These are phyloP conservation scores for Syngnathus rostellatus DNA, from an alignment of 2,797 vertebrate species.

Conservation along the genomic window DNA sequence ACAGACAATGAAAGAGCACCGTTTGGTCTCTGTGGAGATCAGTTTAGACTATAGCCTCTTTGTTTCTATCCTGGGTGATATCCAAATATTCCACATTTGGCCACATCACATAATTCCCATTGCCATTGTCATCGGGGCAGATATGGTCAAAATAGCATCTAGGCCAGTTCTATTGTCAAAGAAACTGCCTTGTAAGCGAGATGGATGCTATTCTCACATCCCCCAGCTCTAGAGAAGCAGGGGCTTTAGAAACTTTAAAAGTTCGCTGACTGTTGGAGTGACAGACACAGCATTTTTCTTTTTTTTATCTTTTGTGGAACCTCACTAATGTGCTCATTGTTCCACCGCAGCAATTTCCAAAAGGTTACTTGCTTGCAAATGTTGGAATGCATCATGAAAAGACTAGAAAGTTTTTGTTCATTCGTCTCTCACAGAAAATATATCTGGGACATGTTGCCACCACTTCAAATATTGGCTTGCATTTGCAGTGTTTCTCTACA, in stretches of 20 bases:
- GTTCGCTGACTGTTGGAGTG: conserved; percentile 24
- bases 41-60: conserved; percentile 51
- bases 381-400: conserved; percentile 8
- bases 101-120: conserved; percentile 52
- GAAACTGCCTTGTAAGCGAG: conserved; percentile 56
- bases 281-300: conserved; percentile 11
- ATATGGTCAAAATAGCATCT: conserved; percentile 56
- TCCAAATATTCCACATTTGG: conserved; percentile 54
- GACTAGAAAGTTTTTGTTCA: conserved; percentile 25
- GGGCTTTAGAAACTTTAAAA: conserved; percentile 35
- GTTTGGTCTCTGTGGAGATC: conserved; percentile 44
- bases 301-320: neutral
- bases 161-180: conserved; percentile 51
- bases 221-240: conserved; percentile 43
- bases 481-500: conserved; percentile 43
- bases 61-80: conserved; percentile 53
- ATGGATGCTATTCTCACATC: conserved; percentile 42
- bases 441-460: conserved; percentile 54
- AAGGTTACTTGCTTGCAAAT: conserved; percentile 22
- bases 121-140: conserved; percentile 51
- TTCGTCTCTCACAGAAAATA: conserved; percentile 30
- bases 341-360: conserved; percentile 12
- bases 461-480: conserved; percentile 42
- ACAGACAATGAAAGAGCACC: conserved; percentile 39
- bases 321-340: neutral